Evolutionary conservation across 2,113 vertebrate genomes (phyloP).

Genomic region (Alces alces): DNA sequence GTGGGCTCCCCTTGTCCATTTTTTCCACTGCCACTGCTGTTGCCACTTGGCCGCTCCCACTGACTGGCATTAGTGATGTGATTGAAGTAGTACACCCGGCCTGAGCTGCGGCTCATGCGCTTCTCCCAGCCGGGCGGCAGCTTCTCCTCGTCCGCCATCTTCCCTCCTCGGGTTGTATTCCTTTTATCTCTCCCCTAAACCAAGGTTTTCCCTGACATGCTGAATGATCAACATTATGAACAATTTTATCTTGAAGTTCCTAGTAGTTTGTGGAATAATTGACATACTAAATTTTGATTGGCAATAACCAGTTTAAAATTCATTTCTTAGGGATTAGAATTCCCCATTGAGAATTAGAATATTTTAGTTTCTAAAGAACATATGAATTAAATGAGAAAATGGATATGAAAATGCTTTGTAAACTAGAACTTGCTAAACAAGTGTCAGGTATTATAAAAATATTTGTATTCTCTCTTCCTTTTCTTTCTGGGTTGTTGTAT

Average conservation of each 20-base stretch:
- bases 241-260: background rate
- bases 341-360: background rate
- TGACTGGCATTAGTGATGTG: constrained; percentile 96
- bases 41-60: constrained; percentile 90
- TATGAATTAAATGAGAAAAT: constrained; percentile 23
- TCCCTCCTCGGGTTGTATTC: constrained; percentile 71
- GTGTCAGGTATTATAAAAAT: background rate
- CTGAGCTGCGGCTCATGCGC: constrained; percentile 96
- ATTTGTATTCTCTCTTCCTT: background rate
- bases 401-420: background rate
- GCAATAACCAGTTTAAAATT: background rate
- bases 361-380: constrained; percentile 18
- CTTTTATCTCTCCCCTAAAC: constrained; percentile 26
- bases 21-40: constrained; percentile 55
- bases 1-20: constrained; percentile 80
- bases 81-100: constrained; percentile 69
- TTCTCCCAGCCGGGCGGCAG: constrained; percentile 96
- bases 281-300: background rate
- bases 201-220: background rate
- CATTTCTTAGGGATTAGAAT: constrained; percentile 1
- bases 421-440: constrained; percentile 8
- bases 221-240: background rate
- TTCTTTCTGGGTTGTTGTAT: background rate
- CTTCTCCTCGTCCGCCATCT: constrained; percentile 95
- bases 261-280: constrained; percentile 4